phyloP scores from a whole-genome alignment of 2,797 vertebrate genomes.

The Hemibagrus guttatus region DNA sequence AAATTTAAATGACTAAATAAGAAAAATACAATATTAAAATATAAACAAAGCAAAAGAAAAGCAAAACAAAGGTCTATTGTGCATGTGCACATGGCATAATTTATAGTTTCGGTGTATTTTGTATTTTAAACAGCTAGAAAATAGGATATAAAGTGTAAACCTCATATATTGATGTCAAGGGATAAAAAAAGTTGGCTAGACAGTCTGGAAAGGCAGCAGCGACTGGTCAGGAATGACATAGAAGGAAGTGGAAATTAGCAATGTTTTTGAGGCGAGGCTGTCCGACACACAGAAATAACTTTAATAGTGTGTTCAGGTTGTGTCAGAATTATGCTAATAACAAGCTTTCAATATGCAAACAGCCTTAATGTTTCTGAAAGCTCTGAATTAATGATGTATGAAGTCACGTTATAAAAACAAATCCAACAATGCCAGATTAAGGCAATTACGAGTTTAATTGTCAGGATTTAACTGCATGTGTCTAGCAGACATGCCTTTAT shows the following conservation, averaged over 20 bases:
- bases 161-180: background rate
- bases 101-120: background rate
- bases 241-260: background rate
- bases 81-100: background rate
- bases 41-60: background rate
- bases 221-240: background rate
- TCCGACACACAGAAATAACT: background rate
- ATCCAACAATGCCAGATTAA: background rate
- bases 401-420: background rate
- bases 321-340: background rate
- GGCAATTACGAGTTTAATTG: background rate
- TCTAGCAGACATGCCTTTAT: background rate
- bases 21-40: background rate
- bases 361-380: background rate
- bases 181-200: background rate
- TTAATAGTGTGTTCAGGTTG: background rate
- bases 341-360: background rate
- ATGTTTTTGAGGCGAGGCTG: background rate
- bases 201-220: background rate
- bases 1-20: background rate
- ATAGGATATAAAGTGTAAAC: background rate
- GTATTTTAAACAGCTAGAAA: background rate
- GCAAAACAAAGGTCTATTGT: background rate
- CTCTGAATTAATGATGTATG: conserved; percentile 10
- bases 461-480: background rate